These are phyloP conservation scores for Isurus oxyrinchus DNA, from an alignment of 2,113 vertebrate genomes.

Conservation along the genomic window DNA sequence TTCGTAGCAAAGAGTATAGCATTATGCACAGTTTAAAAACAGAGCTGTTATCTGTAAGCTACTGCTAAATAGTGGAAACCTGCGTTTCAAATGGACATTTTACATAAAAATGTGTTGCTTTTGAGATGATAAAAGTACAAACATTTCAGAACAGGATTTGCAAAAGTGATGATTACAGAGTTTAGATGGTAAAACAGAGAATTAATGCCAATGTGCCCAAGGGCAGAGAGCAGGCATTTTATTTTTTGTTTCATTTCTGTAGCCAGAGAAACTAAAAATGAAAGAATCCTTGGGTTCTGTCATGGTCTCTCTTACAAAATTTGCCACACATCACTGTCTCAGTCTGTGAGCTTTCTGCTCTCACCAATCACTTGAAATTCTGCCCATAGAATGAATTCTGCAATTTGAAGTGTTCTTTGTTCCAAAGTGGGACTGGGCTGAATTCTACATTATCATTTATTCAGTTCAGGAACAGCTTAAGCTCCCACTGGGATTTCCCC, in stretches of 20 bases:
- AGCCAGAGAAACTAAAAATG: not conserved
- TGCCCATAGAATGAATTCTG: not conserved
- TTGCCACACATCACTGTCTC: not conserved
- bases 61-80: not conserved
- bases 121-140: not conserved
- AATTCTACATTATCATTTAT: constrained; percentile 23
- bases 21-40: not conserved
- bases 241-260: not conserved
- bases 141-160: not conserved
- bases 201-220: not conserved
- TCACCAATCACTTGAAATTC: not conserved
- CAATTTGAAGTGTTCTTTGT: not conserved
- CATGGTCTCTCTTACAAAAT: not conserved
- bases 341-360: not conserved
- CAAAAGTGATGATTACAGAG: not conserved
- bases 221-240: not conserved
- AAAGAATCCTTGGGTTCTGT: not conserved
- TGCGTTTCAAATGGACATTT: not conserved
- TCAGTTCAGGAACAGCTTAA: not conserved
- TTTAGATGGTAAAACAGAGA: not conserved
- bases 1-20: not conserved
- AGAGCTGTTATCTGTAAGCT: not conserved
- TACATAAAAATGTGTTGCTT: not conserved
- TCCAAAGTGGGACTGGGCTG: not conserved
- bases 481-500: constrained; percentile 3